Base-by-base conservation (phyloP, 2,797 vertebrate species). In the Sciurus vulgaris region DNA sequence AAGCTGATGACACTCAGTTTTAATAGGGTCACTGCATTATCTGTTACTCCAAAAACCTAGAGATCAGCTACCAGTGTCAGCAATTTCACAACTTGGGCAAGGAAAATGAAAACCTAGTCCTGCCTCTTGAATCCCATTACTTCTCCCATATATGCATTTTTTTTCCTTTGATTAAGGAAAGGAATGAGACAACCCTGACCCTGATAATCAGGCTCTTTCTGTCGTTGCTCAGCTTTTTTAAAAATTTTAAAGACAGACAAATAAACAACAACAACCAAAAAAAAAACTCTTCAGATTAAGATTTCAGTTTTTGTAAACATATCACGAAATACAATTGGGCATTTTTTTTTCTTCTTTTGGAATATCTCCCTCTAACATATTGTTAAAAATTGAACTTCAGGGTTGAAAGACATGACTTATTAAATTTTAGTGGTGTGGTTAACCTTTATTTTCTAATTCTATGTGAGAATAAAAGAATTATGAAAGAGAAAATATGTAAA, bases 241-340 rank as follows among this genome's bases (percentile, higher is more conserved):
- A 38, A 51, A 51, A 51, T 3, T 15, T 51, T 22, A 56, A 56
- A 22, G 2, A 0, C 54, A 56, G 54, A 56, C 0, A 17, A 56
- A 56, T 22, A 2, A 56, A 17, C 51, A 15, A 49, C 49, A 49
- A 49, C 13, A 13, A 49, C 47, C n/a, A n/a, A n/a, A 49, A 56
- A 20, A 54, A n/a, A 51, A 51, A 61, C 2, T 20, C 24, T 33
- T 77, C 12, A 15, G 18, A 74, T 76, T 83, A 83, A 44, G 1
- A 89, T 77, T 93, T 84, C n/a, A 65, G 9, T 18, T 91, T 83
- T 83, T 61, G 35, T 61, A 28, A 92, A 76, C 92, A 74, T 41
- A 69, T 7, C 47, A 85, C 24, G 24, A 84, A 15, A 94, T 28
- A 78, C 26, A 81, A 54, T 1, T 35, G 24, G 15, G 41, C 35